Base-by-base conservation (phyloP, 2,888 invertebrate species). In the Phyto melanocephala region DNA sequence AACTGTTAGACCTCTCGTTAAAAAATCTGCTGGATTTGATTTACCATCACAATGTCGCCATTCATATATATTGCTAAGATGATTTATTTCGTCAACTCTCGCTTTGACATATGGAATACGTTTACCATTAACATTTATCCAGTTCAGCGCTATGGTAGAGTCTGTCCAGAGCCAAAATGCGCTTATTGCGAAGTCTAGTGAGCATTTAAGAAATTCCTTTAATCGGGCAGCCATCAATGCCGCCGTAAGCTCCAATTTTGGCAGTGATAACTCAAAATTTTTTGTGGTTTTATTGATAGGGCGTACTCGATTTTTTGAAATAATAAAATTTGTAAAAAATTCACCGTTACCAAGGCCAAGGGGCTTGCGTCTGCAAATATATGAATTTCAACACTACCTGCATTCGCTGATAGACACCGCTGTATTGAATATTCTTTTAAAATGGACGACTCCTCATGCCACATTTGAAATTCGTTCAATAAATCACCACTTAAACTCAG, bases 1-100 rank as follows among this genome's bases (percentile, higher is more conserved):
- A 35, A 45, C 72, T 60, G 50, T 76, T 10, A 81, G 42, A 10
- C 65, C 72, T 67, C 71, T 58, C 24, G 81, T 54, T 70, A 56
- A n/a, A n/a, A n/a, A n/a, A n/a, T n/a, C n/a, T n/a, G n/a, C n/a
- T n/a, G n/a, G n/a, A n/a, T n/a, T n/a, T 28, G 60, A 68, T 62
- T 70, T 78, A n/a, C 70, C 77, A 7, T 78, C 77, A 17, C 70
- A 78, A 62, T 78, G 60, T 63, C 54, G 62, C 63, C 63, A 78
- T 28, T 78, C 45, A 42, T 70, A 63, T 6, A 71, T 63, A 24
- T 65, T 78, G 2, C 58, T 67, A 28, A 79, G 45, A 15, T 71
- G 62, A 35, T 67, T 80, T 20, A 77, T 76, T 42, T 80, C 75
- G 11, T 33, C 37, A 13, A 75, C 80, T 33, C 74, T 80, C 15